Evolutionary conservation across 2,797 vertebrate species (phyloP), one percentile per base, ranked within the genome.

Genomic region (Macrochelys suwanniensis): DNA sequence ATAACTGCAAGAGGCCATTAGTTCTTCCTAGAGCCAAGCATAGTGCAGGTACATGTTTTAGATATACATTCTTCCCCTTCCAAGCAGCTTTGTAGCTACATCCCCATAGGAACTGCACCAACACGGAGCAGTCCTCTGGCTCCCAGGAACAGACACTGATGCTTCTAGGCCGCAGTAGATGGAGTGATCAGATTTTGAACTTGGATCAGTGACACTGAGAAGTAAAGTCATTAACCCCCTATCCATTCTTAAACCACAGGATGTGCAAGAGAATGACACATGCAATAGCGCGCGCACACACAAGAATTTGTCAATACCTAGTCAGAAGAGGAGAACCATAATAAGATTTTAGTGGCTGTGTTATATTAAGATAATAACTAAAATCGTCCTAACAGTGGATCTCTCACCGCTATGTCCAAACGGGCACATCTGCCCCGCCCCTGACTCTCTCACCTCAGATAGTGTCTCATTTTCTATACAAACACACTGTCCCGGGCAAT

Each of bases 1-100:
- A 81, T 76, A 83, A 94, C 95, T 93, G 88, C 90, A 90, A 97
- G 90, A 95, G 97, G 96, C 96, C 95, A 95, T 33, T 94, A 81
- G 91, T 86, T 95, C 56, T 94, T 94, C 61, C 25, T 11, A 19
- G 54, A 95, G 88, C 85, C 90, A 87, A 45, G 89, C 82, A 49
- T 54, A 25, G 23, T 85, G 85, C 90, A 97, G 95, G 97, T 96
- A 95, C 26, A n/a, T 59, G 88, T 42, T 42, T 42, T 42, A 42
- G 37, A 42, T 93, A 79, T 87, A 81, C 89, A 51, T 54, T 92
- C 47, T 88, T 12, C 88, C 88, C 82, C 2, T 89, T 85, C 92
- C 94, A 94, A 42, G 37, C 37, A 42, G 37, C 37, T 42, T 42
- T 42, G 37, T 42, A 42, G 37, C 37, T 42, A 42, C 37, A 42